Conservation (phyloP, 30 jellyfish, hydroid and myxozoan genomes). For the Calvadosia cruxmelitensis region DNA sequence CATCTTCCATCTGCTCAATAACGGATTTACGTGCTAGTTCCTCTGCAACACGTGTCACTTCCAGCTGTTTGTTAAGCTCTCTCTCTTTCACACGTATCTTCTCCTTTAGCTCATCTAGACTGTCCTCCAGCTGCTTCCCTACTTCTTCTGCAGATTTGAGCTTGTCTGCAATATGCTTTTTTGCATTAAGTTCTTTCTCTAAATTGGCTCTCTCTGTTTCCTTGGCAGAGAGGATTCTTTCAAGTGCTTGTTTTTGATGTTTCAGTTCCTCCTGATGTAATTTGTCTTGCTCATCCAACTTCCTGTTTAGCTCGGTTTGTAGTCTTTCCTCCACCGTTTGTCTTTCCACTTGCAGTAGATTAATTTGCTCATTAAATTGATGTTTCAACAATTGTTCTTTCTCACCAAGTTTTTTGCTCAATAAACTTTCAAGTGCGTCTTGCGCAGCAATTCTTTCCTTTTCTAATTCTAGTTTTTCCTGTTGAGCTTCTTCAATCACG, state of each 20-base stretch:
- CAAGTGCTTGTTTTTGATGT: slow-evolving; percentile 45
- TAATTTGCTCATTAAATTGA: slow-evolving; percentile 53
- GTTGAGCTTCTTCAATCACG: slow-evolving; percentile 27
- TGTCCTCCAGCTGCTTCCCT: slow-evolving; percentile 54
- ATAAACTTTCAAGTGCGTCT: slow-evolving; percentile 25
- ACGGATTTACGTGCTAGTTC: slow-evolving; percentile 69
- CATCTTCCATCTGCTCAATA: slow-evolving; percentile 85
- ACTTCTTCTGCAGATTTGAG: slow-evolving; percentile 69
- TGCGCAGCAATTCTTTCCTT: slow-evolving; percentile 56
- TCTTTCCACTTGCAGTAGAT: slow-evolving; percentile 35
- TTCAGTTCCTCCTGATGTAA: slow-evolving; percentile 52
- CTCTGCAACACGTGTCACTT: slow-evolving; percentile 50
- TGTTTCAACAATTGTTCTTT: slow-evolving; percentile 43
- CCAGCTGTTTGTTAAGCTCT: slow-evolving; percentile 50
- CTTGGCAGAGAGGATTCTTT: slow-evolving; percentile 36
- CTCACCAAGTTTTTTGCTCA: slow-evolving; percentile 52
- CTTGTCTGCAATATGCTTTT: slow-evolving; percentile 52
- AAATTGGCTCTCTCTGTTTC: slow-evolving; percentile 42
- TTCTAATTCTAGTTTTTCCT: slow-evolving; percentile 44
- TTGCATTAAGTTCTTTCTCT: slow-evolving; percentile 29
- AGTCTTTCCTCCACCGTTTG: slow-evolving; percentile 51
- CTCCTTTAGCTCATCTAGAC: slow-evolving; percentile 57
- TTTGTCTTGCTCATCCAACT: slow-evolving; percentile 64
- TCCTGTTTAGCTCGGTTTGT: slow-evolving; percentile 41
- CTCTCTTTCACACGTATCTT: slow-evolving; percentile 61